phyloP scores from a whole-genome alignment of 2,888 invertebrate genomes.

The Mantis religiosa region DNA sequence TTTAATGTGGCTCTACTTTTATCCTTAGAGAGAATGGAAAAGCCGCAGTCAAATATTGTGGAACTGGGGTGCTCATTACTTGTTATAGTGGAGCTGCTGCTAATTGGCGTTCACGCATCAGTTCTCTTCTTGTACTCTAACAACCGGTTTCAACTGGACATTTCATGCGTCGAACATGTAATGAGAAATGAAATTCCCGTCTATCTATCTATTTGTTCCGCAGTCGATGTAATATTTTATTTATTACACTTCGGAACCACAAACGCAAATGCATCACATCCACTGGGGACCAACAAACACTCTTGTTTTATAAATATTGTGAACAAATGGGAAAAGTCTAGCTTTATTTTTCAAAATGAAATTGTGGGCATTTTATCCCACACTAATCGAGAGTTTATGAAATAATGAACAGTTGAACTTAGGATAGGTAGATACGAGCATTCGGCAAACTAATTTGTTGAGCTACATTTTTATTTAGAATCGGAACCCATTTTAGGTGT shows the following conservation, averaged over 20 bases:
- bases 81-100: not conserved
- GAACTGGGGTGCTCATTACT: not conserved
- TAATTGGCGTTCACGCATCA: not conserved
- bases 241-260: not conserved
- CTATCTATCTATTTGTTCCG: not conserved
- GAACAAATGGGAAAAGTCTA: not conserved
- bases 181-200: not conserved
- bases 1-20: not conserved
- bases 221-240: not conserved
- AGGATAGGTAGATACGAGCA: too few relatives aligned
- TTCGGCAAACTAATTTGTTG: too few relatives aligned
- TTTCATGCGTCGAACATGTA: not conserved
- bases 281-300: not conserved
- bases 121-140: not conserved
- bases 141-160: not conserved
- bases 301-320: not conserved
- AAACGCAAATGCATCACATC: not conserved
- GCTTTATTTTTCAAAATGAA: not conserved
- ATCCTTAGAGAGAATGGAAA: not conserved
- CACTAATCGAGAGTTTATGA: too few relatives aligned
- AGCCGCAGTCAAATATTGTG: not conserved
- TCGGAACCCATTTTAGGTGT: too few relatives aligned
- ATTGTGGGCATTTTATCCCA: too few relatives aligned
- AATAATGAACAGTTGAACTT: too few relatives aligned
- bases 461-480: too few relatives aligned